Evolutionary conservation across 2,113 vertebrate genomes (phyloP).

Genomic region (Phasianus colchicus): DNA sequence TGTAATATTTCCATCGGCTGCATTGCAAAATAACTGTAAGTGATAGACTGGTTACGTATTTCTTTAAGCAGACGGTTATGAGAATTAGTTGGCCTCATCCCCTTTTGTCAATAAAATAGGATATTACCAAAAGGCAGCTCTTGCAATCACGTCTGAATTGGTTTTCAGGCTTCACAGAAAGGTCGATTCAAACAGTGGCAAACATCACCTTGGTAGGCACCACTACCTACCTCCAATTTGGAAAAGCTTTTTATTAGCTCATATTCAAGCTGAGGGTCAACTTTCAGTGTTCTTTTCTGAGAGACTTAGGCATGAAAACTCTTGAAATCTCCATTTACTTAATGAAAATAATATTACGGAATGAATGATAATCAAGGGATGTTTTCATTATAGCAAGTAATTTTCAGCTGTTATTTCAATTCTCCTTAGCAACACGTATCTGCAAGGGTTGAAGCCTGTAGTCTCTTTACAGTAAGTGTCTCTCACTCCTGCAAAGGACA

Average conservation of each 20-base stretch:
- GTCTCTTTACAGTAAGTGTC: neutral
- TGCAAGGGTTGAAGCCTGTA: neutral
- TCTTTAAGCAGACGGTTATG: conserved; percentile 57
- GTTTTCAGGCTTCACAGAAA: conserved; percentile 61
- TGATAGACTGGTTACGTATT: conserved; percentile 45
- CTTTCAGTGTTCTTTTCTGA: conserved; percentile 33
- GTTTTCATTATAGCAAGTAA: conserved; percentile 64
- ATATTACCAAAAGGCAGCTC: conserved; percentile 61
- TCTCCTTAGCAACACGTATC: conserved; percentile 37
- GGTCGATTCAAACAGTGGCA: conserved; percentile 58
- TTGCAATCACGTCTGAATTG: conserved; percentile 59
- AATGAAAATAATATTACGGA: conserved; percentile 73
- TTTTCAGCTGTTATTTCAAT: conserved; percentile 43
- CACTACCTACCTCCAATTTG: conserved; percentile 52
- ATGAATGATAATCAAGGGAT: conserved; percentile 67
- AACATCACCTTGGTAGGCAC: conserved; percentile 50
- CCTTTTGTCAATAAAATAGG: conserved; percentile 63
- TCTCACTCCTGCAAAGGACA: neutral
- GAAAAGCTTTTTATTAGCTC: conserved; percentile 65
- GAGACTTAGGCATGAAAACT: conserved; percentile 56
- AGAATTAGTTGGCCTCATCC: conserved; percentile 61
- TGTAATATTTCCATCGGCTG: conserved; percentile 19
- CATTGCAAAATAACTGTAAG: conserved; percentile 30
- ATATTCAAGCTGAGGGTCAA: conserved; percentile 51
- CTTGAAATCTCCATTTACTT: conserved; percentile 66